phyloP scores from a whole-genome alignment of 2,797 vertebrate species.

The Gymnopithys bicolor region DNA sequence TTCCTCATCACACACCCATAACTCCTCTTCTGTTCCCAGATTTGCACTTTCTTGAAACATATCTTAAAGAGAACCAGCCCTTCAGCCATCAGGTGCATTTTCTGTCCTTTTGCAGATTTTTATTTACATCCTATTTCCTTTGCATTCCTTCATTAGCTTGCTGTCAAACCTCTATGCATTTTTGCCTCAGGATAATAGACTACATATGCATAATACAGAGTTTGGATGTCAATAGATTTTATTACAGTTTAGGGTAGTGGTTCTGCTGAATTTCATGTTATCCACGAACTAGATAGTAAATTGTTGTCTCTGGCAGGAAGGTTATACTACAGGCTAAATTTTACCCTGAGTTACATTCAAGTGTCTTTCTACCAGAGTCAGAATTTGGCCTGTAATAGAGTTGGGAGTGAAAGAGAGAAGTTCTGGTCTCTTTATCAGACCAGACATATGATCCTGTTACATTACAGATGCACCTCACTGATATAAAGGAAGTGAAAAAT shows the following conservation, averaged over 20 bases:
- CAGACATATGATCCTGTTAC: neutral
- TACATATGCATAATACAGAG: constrained; percentile 53
- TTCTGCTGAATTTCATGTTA: constrained; percentile 51
- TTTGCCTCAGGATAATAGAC: constrained; percentile 43
- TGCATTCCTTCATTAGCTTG: constrained; percentile 31
- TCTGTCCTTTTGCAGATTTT: constrained; percentile 39
- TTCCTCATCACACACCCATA: neutral
- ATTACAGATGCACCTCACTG: neutral
- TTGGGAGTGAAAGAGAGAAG: neutral
- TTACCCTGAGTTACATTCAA: neutral
- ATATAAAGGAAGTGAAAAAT: constrained; percentile 40
- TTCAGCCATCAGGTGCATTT: constrained; percentile 16
- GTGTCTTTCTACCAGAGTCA: neutral
- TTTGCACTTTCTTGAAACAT: neutral
- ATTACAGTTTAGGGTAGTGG: constrained; percentile 44
- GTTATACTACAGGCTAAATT: constrained; percentile 19
- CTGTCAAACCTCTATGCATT: constrained; percentile 33
- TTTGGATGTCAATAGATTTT: constrained; percentile 57
- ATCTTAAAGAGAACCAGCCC: neutral
- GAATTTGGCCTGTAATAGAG: neutral
- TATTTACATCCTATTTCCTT: constrained; percentile 61
- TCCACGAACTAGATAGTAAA: constrained; percentile 25
- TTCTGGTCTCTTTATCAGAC: constrained; percentile 14
- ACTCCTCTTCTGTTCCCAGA: neutral
- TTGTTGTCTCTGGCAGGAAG: constrained; percentile 10